phyloP scores from a whole-genome alignment of 2,113 vertebrate genomes.

The Poecilia latipinna region DNA sequence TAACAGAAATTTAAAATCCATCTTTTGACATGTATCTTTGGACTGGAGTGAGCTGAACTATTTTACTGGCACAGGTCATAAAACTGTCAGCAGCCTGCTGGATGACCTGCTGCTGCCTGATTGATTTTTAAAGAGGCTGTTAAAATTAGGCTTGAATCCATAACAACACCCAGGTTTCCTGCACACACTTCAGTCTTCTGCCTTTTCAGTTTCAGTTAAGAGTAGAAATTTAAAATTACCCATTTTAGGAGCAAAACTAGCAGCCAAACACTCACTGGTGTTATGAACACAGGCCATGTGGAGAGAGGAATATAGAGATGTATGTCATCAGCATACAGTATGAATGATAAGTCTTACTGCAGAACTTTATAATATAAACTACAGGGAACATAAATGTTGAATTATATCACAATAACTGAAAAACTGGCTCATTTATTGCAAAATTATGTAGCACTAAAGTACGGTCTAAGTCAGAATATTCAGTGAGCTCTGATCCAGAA shows the following conservation, averaged over 20 bases:
- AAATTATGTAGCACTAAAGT: neutral
- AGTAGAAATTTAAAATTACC: neutral
- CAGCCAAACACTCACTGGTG: neutral
- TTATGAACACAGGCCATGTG: neutral
- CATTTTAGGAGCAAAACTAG: neutral
- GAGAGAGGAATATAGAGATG: neutral
- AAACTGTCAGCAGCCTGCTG: neutral
- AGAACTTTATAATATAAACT: too few species aligned
- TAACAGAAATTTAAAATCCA: neutral
- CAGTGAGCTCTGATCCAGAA: too few species aligned
- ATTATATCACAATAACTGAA: neutral
- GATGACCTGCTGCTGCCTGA: neutral
- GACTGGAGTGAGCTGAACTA: neutral
- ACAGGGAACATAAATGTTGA: neutral
- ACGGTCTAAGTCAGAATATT: neutral
- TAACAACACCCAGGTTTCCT: neutral
- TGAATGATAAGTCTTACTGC: too few species aligned
- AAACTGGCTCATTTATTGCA: neutral
- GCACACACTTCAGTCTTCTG: neutral
- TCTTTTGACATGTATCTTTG: neutral
- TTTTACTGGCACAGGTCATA: neutral
- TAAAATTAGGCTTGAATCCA: neutral
- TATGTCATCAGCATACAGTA: neutral
- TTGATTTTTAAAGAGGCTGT: neutral
- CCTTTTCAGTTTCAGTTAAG: neutral